A percentile compares a stretch with the other conserved stretches of the same genome.
Evolutionary conservation across 2,888 invertebrate genomes (phyloP).

Genomic region (Bellardia bayeri): DNA sequence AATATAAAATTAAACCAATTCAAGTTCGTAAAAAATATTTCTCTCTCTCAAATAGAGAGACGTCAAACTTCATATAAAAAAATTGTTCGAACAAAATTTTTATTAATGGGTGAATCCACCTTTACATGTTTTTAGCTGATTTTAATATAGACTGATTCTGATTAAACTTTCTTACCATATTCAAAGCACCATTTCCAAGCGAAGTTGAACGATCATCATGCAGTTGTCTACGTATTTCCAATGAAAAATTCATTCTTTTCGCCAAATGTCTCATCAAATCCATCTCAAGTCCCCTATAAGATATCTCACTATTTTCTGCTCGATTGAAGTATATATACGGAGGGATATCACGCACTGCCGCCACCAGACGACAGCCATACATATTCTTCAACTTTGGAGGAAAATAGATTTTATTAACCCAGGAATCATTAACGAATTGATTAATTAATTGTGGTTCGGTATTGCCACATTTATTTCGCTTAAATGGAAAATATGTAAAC

Average conservation of each 20-base stretch:
- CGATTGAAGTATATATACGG: conserved; percentile 73
- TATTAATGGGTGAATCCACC: too few species aligned
- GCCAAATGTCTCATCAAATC: conserved; percentile 75
- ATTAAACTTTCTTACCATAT: conserved; percentile 74
- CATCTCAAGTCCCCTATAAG: conserved; percentile 76
- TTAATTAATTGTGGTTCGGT: conserved; percentile 26
- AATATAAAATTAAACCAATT: too few species aligned
- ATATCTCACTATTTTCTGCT: conserved; percentile 15
- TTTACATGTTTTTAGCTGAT: too few species aligned
- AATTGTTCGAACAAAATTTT: too few species aligned
- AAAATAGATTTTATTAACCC: conserved; percentile 72
- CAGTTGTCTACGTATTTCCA: conserved; percentile 56
- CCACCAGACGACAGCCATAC: conserved; percentile 76
- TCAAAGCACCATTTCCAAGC: conserved; percentile 39
- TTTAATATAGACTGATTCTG: too few species aligned
- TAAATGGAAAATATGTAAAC: conserved; percentile 71
- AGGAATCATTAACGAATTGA: conserved; percentile 30
- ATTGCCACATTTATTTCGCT: conserved; percentile 12
- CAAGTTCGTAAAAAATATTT: too few species aligned
- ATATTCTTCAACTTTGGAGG: conserved; percentile 77
- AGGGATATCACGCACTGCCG: conserved; percentile 73
- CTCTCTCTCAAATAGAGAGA: too few species aligned
- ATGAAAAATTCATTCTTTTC: conserved; percentile 75
- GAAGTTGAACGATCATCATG: conserved; percentile 28
- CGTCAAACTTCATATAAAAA: too few species aligned